phyloP scores from a whole-genome alignment of 92 coral and sea anemone genomes.

The Umimayanthus chanpuru region DNA sequence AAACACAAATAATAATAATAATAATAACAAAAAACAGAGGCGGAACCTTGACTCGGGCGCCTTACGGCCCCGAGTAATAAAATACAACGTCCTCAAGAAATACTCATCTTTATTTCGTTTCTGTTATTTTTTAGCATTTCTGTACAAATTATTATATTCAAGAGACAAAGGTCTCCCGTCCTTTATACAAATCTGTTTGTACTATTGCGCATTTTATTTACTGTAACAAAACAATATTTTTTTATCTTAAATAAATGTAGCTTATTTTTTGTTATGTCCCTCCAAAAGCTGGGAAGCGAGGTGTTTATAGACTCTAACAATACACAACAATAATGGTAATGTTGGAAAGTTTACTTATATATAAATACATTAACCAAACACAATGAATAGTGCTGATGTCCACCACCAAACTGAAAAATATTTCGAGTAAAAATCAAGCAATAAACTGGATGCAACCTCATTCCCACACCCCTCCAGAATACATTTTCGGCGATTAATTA shows the following conservation, averaged over 20 bases:
- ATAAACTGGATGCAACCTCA: neutral
- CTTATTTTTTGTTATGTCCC: neutral
- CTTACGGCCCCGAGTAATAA: too few species aligned
- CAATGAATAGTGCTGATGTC: neutral
- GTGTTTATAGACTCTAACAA: neutral
- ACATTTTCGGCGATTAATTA: neutral
- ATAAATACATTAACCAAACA: neutral
- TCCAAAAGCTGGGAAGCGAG: neutral
- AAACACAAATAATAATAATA: too few species aligned
- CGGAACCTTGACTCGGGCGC: too few species aligned
- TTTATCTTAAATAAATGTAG: slow-evolving; percentile 35
- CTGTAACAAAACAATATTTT: slow-evolving; percentile 18
- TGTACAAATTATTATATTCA: slow-evolving; percentile 38
- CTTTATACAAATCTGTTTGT: slow-evolving; percentile 35
- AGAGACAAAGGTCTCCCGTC: slow-evolving; percentile 27
- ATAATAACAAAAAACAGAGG: too few species aligned
- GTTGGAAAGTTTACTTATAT: neutral
- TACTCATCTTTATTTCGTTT: slow-evolving; percentile 22
- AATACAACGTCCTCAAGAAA: neutral
- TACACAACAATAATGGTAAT: neutral
- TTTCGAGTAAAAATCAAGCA: neutral
- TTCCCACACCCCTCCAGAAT: neutral
- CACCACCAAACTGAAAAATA: neutral
- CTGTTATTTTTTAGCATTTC: neutral
- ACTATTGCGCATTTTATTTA: neutral